These are phyloP conservation scores for Antheraea assamensis DNA, from an alignment of 2,888 invertebrate genomes.

Conservation along the genomic window DNA sequence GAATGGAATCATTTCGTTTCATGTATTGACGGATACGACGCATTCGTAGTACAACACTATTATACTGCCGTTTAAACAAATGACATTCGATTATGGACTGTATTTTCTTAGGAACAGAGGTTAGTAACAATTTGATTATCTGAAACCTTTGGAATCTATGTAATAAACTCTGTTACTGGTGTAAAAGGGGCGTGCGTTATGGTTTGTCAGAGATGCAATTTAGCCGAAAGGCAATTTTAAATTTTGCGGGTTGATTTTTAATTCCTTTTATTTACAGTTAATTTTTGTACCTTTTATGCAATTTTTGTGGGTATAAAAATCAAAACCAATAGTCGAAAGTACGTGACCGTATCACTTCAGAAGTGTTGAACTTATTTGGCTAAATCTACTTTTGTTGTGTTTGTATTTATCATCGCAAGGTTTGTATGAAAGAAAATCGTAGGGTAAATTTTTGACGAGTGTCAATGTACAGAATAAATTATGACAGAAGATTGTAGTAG, in stretches of 20 bases:
- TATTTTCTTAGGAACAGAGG: background rate
- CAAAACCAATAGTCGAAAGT: no score
- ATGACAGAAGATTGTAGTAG: no score
- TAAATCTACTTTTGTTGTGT: no score
- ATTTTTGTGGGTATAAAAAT: background rate
- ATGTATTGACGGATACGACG: conserved; percentile 40
- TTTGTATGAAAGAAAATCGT: no score
- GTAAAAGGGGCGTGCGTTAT: conserved; percentile 14
- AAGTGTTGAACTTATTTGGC: no score
- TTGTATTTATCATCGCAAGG: no score
- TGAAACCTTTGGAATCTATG: background rate
- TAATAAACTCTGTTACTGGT: conserved; percentile 14
- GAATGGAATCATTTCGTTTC: conserved; percentile 58
- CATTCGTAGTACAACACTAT: conserved; percentile 4
- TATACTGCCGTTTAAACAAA: background rate
- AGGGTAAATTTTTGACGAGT: no score
- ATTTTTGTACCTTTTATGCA: background rate
- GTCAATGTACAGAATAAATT: no score
- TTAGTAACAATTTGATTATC: background rate
- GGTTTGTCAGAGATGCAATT: conserved; percentile 18
- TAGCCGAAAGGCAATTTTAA: conserved; percentile 15
- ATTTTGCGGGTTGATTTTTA: background rate
- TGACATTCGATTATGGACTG: background rate
- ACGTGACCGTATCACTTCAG: no score
- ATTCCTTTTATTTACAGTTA: background rate